Base-by-base conservation (phyloP, 2,797 vertebrate species). In the Xiphophorus birchmanni region DNA sequence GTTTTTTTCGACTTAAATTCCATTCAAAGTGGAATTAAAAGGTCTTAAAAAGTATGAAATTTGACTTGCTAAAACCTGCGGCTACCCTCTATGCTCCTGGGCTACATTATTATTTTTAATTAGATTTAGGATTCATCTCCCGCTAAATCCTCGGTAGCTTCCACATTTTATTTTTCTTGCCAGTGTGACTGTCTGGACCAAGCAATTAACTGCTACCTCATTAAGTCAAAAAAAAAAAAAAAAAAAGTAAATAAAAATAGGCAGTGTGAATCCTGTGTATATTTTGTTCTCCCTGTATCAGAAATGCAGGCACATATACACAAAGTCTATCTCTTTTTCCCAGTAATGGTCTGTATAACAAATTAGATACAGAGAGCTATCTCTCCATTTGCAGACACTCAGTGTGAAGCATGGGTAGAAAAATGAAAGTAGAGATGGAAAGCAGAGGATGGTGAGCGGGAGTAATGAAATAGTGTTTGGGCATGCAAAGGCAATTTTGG, bases 181-280 rank as follows among this genome's bases (percentile, higher is more conserved):
- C 86, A 89, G 86, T 88, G 79, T 79, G 77, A 78, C 86, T 73
- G 86, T 84, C 85, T 77, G 26, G 77, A 91, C 87, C 78, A 72
- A 44, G 83, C 88, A 90, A 93, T 92, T 92, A 91, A 85, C 82
- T 45, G 45, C 85, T 82, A 84, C 84, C 87, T 92, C 88, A 91
- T 94, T 94, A 93, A 86, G 42, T 86, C 77, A 75, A 76, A 82
- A 90, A 91, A 84, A 3, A 60, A 32, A 12, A n/a, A 32, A 13
- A 35, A 63, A 5, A 1, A 32, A 32, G 1, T 32, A 32, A 63
- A 60, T n/a, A 17, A 35, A 35, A 63, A 74, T 90, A 91, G 84
- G 5, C 84, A 76, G 86, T 85, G 83, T 89, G 88, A 91, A 87
- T 88, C 81, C 72, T 72, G 47, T 87, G 86, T 92, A 92, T 91